Evolutionary conservation across 2,888 invertebrate genomes (phyloP).

Genomic region (Nephrotoma guestfalica): DNA sequence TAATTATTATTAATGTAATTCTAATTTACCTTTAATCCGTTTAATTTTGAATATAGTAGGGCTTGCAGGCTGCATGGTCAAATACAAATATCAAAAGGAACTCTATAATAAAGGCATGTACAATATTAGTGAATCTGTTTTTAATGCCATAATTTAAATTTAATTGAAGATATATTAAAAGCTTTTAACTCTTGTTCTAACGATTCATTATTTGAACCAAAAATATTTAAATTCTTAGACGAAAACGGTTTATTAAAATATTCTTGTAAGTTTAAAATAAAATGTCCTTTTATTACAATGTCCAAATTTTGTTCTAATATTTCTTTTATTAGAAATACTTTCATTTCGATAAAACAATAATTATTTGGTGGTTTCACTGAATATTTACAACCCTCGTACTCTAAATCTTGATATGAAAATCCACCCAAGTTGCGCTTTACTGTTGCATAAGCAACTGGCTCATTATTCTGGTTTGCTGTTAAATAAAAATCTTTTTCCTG

Average conservation of each 20-base stretch:
- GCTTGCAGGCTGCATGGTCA: no score
- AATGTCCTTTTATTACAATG: neutral
- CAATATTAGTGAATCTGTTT: neutral
- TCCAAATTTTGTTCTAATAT: neutral
- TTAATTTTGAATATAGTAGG: no score
- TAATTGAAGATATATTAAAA: neutral
- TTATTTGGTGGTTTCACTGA: neutral
- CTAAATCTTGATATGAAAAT: neutral
- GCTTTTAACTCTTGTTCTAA: neutral
- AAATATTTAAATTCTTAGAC: neutral
- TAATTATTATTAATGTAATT: no score
- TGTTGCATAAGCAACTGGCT: no score
- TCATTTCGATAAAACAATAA: neutral
- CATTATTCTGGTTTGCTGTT: neutral
- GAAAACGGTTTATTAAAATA: neutral
- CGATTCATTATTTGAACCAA: neutral
- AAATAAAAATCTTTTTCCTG: neutral
- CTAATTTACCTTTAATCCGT: no score
- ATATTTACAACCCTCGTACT: neutral
- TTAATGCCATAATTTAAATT: neutral
- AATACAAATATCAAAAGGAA: neutral
- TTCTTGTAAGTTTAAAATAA: neutral
- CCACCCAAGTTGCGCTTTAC: neutral
- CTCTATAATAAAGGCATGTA: neutral
- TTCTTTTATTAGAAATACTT: neutral